A percentile compares a stretch with the other conserved stretches of the same genome.
phyloP scores from a whole-genome alignment of 2,888 invertebrate genomes.

The Colletes collaris region DNA sequence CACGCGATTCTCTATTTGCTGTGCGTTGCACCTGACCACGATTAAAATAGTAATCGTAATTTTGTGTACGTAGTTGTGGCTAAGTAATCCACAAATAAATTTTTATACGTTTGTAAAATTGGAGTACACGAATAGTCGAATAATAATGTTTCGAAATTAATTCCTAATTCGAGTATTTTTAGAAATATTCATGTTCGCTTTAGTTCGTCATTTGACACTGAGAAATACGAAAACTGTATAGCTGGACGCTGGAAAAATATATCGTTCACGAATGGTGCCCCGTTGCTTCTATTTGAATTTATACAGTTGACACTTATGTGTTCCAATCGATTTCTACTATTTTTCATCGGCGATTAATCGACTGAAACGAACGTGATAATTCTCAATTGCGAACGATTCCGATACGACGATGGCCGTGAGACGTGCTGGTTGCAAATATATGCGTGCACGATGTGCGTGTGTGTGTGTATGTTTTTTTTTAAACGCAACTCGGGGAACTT shows the following conservation, averaged over 20 bases:
- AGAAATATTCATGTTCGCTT: not conserved
- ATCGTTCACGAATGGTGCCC: not conserved
- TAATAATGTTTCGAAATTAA: too few relatives aligned
- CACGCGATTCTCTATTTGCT: too few relatives aligned
- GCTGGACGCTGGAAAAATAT: not conserved
- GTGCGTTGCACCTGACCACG: too few relatives aligned
- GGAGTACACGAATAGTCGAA: too few relatives aligned
- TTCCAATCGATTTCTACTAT: conserved; percentile 2
- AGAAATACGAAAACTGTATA: too few relatives aligned
- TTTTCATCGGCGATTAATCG: not conserved
- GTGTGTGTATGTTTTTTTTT: not conserved
- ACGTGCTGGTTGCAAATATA: conserved; percentile 11
- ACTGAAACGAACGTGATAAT: conserved; percentile 10
- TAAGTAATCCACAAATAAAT: too few relatives aligned
- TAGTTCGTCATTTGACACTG: not conserved
- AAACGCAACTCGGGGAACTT: conserved; percentile 15
- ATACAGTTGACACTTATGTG: too few relatives aligned
- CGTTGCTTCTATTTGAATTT: not conserved
- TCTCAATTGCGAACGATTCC: not conserved
- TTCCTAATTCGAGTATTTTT: too few relatives aligned
- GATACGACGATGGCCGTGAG: conserved; percentile 35
- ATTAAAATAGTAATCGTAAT: too few relatives aligned
- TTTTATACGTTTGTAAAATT: too few relatives aligned
- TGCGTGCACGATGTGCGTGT: not conserved
- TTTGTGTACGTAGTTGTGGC: too few relatives aligned